Evolutionary conservation across 1,140 invertebrate species (phyloP).

Genomic region (Pseudomyrmex flavicornis): DNA sequence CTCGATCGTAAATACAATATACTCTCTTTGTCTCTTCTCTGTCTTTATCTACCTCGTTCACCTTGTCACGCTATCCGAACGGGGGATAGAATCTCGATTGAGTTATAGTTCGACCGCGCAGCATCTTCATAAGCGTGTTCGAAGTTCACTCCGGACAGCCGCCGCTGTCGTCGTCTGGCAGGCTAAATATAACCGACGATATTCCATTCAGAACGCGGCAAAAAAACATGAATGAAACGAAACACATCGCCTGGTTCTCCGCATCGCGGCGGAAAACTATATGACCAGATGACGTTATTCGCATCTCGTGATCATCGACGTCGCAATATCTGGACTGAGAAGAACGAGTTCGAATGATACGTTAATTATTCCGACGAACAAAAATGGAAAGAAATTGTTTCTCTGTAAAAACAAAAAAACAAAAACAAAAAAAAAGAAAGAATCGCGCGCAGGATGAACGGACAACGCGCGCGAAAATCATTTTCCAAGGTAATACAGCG

Average conservation of each 20-base stretch:
- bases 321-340: not conserved
- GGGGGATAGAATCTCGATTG: not conserved
- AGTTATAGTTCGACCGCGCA: slow-evolving; percentile 17
- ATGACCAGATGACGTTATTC: slow-evolving; percentile 8
- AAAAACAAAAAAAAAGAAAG: not conserved
- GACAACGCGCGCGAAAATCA: slow-evolving; percentile 26
- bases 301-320: slow-evolving; percentile 2
- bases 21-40: slow-evolving; percentile 2
- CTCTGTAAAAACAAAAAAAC: not conserved
- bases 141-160: slow-evolving; percentile 22
- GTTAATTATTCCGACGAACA: not conserved
- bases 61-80: not conserved
- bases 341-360: not conserved
- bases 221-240: slow-evolving; percentile 29
- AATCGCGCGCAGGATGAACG: not conserved
- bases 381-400: not conserved
- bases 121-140: slow-evolving; percentile 19
- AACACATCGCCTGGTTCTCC: not conserved
- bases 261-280: not conserved
- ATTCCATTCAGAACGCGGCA: slow-evolving; percentile 33
- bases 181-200: slow-evolving; percentile 46
- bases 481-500: slow-evolving; percentile 21
- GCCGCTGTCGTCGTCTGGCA: not conserved
- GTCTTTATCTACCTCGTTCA: not conserved
- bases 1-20: no score